Percentiles rank a stretch among this genome's conserved stretches.
phyloP scores from a whole-genome alignment of 92 coral and sea anemone genomes.

The Heteractis magnifica region DNA sequence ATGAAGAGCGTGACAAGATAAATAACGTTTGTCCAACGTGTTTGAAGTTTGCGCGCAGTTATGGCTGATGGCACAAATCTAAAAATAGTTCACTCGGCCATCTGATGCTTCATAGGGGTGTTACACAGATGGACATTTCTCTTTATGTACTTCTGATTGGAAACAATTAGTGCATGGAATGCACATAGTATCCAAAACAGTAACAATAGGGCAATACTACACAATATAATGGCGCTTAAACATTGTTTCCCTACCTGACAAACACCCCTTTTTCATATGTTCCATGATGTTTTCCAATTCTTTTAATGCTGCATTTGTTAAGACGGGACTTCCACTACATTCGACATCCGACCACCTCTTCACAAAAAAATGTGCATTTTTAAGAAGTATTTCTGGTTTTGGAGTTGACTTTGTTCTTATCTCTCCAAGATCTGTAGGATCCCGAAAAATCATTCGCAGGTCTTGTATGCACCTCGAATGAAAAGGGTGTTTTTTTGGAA shows the following conservation, averaged over 20 bases:
- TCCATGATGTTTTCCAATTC: conserved; percentile 22
- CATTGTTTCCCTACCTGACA: conserved; percentile 32
- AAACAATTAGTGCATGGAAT: neutral
- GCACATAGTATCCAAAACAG: conserved; percentile 3
- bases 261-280: conserved; percentile 47
- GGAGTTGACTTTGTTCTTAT: conserved; percentile 41
- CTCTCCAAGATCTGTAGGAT: conserved; percentile 47
- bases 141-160: neutral
- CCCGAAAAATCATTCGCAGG: conserved; percentile 45
- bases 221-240: neutral
- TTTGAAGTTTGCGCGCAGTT: neutral
- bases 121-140: neutral
- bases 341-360: conserved; percentile 42
- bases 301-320: conserved; percentile 28
- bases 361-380: conserved; percentile 39
- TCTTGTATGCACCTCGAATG: conserved; percentile 30
- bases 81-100: conserved; percentile 1
- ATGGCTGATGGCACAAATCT: neutral
- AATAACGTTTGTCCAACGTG: neutral
- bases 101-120: conserved; percentile 1
- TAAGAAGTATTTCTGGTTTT: conserved; percentile 17
- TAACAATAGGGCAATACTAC: conserved; percentile 2
- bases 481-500: conserved; percentile 37
- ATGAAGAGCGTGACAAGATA: too few relatives aligned
- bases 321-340: conserved; percentile 29